These are phyloP conservation scores for Triplophysa dalaica DNA, from an alignment of 2,113 vertebrate genomes.

Conservation along the genomic window DNA sequence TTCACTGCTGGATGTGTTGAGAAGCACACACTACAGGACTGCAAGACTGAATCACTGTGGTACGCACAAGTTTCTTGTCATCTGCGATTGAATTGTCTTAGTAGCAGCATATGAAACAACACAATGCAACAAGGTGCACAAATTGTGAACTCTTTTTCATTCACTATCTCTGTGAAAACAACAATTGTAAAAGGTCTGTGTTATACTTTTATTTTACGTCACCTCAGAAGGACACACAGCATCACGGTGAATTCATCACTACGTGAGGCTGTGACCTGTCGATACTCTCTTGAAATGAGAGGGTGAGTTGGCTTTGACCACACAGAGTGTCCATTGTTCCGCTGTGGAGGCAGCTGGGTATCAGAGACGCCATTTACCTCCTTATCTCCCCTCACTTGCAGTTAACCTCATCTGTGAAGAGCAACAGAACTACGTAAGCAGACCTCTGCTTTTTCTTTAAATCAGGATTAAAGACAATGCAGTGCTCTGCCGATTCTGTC, in stretches of 20 bases:
- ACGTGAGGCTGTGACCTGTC: slow-evolving; percentile 9
- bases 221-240: background rate
- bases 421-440: slow-evolving; percentile 14
- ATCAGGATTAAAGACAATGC: background rate
- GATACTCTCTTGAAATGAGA: slow-evolving; percentile 29
- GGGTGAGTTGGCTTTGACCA: slow-evolving; percentile 30
- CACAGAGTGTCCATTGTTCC: slow-evolving; percentile 49
- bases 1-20: background rate
- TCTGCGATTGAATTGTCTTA: too few species aligned
- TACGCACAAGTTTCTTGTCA: too few species aligned
- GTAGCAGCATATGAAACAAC: too few species aligned
- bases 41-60: too few species aligned
- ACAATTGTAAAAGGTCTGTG: background rate
- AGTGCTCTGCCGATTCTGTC: background rate
- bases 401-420: slow-evolving; percentile 37
- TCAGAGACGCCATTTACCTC: slow-evolving; percentile 38
- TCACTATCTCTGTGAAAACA: background rate
- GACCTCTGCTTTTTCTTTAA: slow-evolving; percentile 8
- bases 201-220: background rate
- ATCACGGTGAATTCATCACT: background rate
- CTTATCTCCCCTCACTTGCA: slow-evolving; percentile 33
- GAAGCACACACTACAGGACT: too few species aligned
- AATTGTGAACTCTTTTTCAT: background rate
- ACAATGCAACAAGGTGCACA: too few species aligned
- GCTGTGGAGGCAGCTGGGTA: slow-evolving; percentile 23